phyloP scores from a whole-genome alignment of 2,113 vertebrate species.

The Phaethornis superciliosus region DNA sequence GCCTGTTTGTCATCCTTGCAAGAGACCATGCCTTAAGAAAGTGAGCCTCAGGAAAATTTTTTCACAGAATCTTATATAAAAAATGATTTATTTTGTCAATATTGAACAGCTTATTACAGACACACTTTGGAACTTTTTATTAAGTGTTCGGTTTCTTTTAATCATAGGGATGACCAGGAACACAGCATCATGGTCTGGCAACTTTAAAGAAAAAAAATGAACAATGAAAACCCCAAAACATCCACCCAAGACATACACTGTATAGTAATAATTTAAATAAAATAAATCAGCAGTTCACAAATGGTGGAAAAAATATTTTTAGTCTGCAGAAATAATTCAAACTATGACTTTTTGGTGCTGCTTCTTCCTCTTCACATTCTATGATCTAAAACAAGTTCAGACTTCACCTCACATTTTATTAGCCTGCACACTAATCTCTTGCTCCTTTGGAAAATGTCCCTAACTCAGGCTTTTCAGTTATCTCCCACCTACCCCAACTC shows the following conservation, averaged over 20 bases:
- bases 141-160: neutral
- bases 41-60: neutral
- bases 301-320: constrained; percentile 7
- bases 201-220: neutral
- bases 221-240: neutral
- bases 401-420: neutral
- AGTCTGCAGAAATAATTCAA: neutral
- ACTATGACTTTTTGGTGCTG: neutral
- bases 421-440: neutral
- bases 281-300: neutral
- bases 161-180: neutral
- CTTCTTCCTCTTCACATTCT: neutral
- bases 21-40: neutral
- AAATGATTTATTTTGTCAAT: neutral
- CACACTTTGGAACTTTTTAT: neutral
- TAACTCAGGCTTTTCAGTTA: neutral
- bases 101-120: neutral
- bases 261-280: neutral
- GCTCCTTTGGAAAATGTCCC: neutral
- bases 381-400: neutral
- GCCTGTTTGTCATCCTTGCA: neutral
- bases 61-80: neutral
- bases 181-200: neutral
- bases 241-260: neutral
- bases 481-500: neutral